A percentile compares a stretch with the other conserved stretches of the same genome.
phyloP scores from a whole-genome alignment of 2,888 invertebrate genomes.

The Linnaemya tessellans region DNA sequence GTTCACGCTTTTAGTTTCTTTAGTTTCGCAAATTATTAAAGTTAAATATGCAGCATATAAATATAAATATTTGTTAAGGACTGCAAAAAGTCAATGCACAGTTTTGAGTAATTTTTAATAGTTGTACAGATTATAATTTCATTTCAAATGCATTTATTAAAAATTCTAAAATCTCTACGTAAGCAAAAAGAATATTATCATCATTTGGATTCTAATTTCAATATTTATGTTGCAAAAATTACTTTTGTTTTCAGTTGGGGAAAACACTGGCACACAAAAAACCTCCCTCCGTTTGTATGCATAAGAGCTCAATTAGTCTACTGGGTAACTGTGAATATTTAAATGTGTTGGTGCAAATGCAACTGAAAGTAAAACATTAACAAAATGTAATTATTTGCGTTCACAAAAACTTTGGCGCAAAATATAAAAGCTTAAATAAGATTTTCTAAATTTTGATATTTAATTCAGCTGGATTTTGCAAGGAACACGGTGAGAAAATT shows the following conservation, averaged over 20 bases:
- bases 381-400: slow-evolving; percentile 53
- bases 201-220: slow-evolving; percentile 16
- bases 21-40: no score
- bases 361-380: slow-evolving; percentile 14
- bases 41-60: no score
- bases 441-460: slow-evolving; percentile 33
- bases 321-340: slow-evolving; percentile 52
- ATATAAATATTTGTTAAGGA: no score
- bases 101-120: slow-evolving; percentile 15
- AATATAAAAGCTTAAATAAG: slow-evolving; percentile 15
- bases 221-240: slow-evolving; percentile 21
- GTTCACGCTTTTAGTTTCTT: no score
- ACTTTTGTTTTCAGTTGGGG: slow-evolving; percentile 44
- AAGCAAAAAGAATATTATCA: slow-evolving; percentile 14
- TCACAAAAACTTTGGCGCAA: slow-evolving; percentile 12
- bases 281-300: slow-evolving; percentile 2
- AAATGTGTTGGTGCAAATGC: slow-evolving; percentile 31
- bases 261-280: slow-evolving; percentile 7
- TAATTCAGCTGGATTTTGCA: slow-evolving; percentile 5
- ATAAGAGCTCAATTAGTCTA: slow-evolving; percentile 64
- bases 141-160: slow-evolving; percentile 12
- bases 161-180: not conserved
- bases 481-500: not conserved
- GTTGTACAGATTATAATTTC: slow-evolving; percentile 9
- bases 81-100: not conserved